Conservation (phyloP, 2,797 vertebrate genomes). For the Tapera naevia region DNA sequence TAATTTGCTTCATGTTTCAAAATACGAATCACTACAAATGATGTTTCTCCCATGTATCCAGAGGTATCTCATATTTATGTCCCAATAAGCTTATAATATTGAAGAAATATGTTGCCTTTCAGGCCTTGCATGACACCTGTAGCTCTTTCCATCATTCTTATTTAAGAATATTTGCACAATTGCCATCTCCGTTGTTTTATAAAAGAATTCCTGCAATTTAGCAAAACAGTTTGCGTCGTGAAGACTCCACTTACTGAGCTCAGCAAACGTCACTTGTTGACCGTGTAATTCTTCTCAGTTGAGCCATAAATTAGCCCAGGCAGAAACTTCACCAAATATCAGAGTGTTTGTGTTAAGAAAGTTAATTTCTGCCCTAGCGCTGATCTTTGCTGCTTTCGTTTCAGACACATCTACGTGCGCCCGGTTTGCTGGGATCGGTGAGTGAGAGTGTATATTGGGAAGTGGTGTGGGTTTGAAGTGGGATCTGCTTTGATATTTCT, state of each 20-base stretch:
- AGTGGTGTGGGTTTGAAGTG: constrained; percentile 69
- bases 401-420: neutral
- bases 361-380: neutral
- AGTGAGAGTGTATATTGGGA: constrained; percentile 67
- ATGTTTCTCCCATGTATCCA: neutral
- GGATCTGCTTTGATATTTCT: constrained; percentile 72
- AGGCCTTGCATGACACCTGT: neutral
- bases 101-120: neutral
- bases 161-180: neutral
- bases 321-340: neutral
- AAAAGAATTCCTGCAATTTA: neutral
- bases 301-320: neutral
- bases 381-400: neutral
- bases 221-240: neutral
- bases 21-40: neutral
- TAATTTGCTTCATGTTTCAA: constrained; percentile 16
- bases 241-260: neutral
- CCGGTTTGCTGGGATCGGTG: neutral
- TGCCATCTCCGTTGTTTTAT: neutral
- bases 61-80: constrained; percentile 8
- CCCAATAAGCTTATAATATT: neutral
- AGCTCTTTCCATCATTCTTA: neutral
- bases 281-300: neutral
- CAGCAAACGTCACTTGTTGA: neutral
- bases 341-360: neutral